Conservation (phyloP, 2,888 invertebrate species). For the Endomychus coccineus region DNA sequence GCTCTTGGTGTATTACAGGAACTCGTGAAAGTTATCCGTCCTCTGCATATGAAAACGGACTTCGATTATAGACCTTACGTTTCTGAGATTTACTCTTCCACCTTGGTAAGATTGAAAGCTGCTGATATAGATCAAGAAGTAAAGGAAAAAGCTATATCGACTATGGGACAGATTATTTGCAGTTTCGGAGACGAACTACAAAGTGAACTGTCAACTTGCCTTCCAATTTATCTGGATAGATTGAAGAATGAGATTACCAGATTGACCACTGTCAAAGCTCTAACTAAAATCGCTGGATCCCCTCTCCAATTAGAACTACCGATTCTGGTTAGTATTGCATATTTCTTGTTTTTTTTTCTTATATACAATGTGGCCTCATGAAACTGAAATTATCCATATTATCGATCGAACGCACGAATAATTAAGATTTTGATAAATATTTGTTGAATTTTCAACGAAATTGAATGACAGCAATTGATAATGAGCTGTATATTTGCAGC, state of each 20-base stretch:
- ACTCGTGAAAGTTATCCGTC: constrained; percentile 87
- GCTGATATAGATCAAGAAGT: constrained; percentile 99
- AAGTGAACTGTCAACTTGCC: constrained; percentile 72
- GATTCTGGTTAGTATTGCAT: no score
- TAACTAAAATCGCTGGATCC: constrained; percentile 89
- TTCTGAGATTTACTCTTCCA: constrained; percentile 73
- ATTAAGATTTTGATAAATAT: no score
- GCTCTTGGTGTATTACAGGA: constrained; percentile 89
- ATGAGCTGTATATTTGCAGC: no score
- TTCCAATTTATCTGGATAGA: constrained; percentile 92
- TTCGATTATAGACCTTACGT: constrained; percentile 76
- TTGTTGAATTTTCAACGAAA: no score
- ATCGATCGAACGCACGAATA: no score
- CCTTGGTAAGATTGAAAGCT: constrained; percentile 77
- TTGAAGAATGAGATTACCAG: constrained; percentile 95
- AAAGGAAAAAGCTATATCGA: constrained; percentile 94
- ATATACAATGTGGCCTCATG: no score
- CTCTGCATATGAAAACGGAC: constrained; percentile 56
- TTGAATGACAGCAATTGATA: no score
- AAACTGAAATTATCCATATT: neutral
- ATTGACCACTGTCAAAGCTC: constrained; percentile 90
- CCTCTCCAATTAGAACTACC: constrained; percentile 80
- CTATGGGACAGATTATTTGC: constrained; percentile 91
- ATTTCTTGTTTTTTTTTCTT: constrained; percentile 43
- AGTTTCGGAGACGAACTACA: constrained; percentile 83